These are phyloP conservation scores for Lepus oiostolus DNA, from an alignment of 2,797 vertebrate species.

Conservation along the genomic window DNA sequence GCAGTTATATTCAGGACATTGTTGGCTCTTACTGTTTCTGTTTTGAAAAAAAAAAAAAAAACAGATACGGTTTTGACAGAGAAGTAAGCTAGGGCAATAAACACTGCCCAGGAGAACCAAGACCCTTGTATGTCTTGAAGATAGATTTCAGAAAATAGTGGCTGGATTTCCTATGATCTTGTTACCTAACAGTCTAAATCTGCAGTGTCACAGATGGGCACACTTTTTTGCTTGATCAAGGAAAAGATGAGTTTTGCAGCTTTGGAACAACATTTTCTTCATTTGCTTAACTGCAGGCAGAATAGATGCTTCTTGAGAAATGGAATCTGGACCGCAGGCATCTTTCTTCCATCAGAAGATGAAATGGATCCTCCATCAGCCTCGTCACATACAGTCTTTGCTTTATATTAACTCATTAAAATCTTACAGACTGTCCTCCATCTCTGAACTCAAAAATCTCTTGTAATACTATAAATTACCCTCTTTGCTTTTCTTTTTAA, in stretches of 20 bases:
- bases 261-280: conserved; percentile 67
- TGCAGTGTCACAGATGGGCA: conserved; percentile 57
- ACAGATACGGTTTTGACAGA: conserved; percentile 32
- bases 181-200: conserved; percentile 62
- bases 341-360: conserved; percentile 63
- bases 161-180: conserved; percentile 69
- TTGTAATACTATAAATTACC: conserved; percentile 58
- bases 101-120: background rate
- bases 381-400: conserved; percentile 42
- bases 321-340: background rate
- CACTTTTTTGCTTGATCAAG: conserved; percentile 71
- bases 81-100: background rate
- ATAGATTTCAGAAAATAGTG: conserved; percentile 12
- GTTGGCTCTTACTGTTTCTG: background rate
- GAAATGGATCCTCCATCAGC: conserved; percentile 11
- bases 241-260: background rate
- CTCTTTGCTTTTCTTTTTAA: conserved; percentile 42
- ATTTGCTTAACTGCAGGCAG: background rate
- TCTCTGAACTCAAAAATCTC: conserved; percentile 65
- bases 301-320: conserved; percentile 63
- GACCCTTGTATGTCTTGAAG: background rate
- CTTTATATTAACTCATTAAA: conserved; percentile 47
- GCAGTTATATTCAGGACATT: background rate
- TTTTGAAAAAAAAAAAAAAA: background rate
- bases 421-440: background rate